These are phyloP conservation scores for Chrysopa pallens DNA, from an alignment of 1,140 invertebrate genomes.

Conservation along the genomic window DNA sequence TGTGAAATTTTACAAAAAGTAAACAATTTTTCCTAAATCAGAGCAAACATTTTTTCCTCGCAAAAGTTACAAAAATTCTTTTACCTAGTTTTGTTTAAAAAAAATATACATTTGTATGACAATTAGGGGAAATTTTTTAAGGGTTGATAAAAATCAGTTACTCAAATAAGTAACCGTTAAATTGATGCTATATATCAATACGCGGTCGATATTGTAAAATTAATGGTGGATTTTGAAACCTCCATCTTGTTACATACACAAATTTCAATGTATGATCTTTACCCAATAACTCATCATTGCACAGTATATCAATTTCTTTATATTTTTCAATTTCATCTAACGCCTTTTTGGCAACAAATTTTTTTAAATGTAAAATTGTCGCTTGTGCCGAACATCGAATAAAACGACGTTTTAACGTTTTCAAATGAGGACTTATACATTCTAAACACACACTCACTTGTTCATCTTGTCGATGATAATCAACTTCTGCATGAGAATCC, in stretches of 20 bases:
- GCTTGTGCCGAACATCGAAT: constrained; percentile 90
- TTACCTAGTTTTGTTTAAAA: too few species aligned
- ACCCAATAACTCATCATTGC: constrained; percentile 93
- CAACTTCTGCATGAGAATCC: constrained; percentile 64
- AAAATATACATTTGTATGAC: too few species aligned
- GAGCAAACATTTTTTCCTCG: too few species aligned
- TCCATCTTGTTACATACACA: constrained; percentile 93
- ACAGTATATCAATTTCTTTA: constrained; percentile 95
- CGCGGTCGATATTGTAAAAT: constrained; percentile 62
- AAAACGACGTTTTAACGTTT: constrained; percentile 72
- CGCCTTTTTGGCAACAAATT: constrained; percentile 93
- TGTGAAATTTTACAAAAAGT: too few species aligned
- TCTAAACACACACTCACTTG: constrained; percentile 85
- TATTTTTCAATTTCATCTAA: constrained; percentile 81
- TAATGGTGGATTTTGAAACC: constrained; percentile 79
- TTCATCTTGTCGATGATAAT: constrained; percentile 89
- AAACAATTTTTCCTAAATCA: too few species aligned
- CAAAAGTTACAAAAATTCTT: too few species aligned
- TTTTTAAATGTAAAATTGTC: constrained; percentile 92
- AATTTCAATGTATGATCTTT: constrained; percentile 99
- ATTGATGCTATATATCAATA: constrained; percentile 16
- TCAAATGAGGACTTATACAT: constrained; percentile 65
- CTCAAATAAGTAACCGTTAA: too few species aligned
- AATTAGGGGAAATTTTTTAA: too few species aligned
- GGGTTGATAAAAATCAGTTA: too few species aligned